Base-by-base conservation (phyloP, 2,797 vertebrate species). In the Poecilia picta region DNA sequence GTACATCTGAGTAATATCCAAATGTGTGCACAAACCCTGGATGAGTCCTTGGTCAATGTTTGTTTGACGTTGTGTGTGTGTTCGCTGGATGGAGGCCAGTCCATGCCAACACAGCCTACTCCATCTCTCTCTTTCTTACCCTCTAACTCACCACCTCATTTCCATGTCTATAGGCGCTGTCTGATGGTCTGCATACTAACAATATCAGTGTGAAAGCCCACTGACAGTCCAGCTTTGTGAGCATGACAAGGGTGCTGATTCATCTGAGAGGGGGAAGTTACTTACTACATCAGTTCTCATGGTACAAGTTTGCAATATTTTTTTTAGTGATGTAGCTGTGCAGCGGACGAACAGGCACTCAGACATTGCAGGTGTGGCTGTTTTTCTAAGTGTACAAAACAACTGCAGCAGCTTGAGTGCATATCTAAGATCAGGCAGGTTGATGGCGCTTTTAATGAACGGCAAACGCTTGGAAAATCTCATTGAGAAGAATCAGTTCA, bases 221-320 rank as follows among this genome's bases (percentile, higher is more conserved):
- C 94, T 96, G 96, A 96, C 94, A 96, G 95, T 95, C 95, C 94
- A 96, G 95, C 96, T 96, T 96, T 96, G 96, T 97, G 95, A 95
- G 93, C 92, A 95, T 91, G 94, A 95, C 96, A 96, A 95, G 95
- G 94, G 91, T 93, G 83, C 85, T 93, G 90, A 95, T 96, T 96
- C 95, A 95, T 95, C 94, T 95, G 91, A 89, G 93, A 94, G 93
- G 94, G 94, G 94, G 93, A 89, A 92, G 89, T 94, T 92, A 89
- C 89, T 96, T 92, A 93, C 92, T 92, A 94, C 93, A 94, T 95
- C 89, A 94, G 94, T 95, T 94, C 93, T 95, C 93, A 94, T 94
- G 93, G 92, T 90, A 90, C 88, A 91, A 89, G 82, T 90, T 94
- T 92, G 91, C 91, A 92, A 95, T 94, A 94, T 95, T 94, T 93